A percentile compares a stretch with the other conserved stretches of the same genome.
phyloP scores from a whole-genome alignment of 2,113 vertebrate genomes.

The Zosterops hypoxanthus region DNA sequence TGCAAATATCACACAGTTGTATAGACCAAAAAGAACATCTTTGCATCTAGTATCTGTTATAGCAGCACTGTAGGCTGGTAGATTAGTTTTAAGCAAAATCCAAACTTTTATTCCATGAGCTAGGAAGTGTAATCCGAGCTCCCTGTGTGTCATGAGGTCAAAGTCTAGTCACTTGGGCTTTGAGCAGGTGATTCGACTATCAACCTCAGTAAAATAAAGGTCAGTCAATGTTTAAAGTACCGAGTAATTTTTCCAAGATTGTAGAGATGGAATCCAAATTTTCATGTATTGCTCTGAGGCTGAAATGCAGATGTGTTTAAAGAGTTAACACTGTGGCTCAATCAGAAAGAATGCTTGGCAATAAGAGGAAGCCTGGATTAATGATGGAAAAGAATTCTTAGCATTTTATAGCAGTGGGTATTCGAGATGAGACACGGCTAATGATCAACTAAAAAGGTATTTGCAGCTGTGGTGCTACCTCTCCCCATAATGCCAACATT shows the following conservation, averaged over 20 bases:
- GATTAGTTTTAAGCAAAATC: background rate
- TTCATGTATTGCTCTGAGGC: background rate
- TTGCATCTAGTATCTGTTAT: background rate
- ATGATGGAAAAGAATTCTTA: conserved; percentile 71
- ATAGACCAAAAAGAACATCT: background rate
- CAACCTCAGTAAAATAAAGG: background rate
- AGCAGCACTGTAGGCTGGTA: background rate
- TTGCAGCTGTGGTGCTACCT: conserved; percentile 71
- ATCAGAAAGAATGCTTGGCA: conserved; percentile 71
- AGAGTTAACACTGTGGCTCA: conserved; percentile 66
- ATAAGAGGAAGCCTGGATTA: conserved; percentile 68
- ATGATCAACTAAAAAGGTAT: conserved; percentile 73
- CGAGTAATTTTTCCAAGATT: background rate
- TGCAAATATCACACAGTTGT: background rate
- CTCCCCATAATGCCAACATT: conserved; percentile 62
- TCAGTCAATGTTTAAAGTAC: background rate
- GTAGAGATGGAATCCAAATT: background rate
- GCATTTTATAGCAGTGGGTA: conserved; percentile 68
- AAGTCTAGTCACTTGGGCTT: background rate
- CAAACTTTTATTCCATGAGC: background rate
- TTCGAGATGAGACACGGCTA: conserved; percentile 65
- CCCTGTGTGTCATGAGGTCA: conserved; percentile 3
- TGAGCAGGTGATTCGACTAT: conserved; percentile 30
- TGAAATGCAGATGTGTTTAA: conserved; percentile 28
- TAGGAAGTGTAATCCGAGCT: background rate